Percentiles rank a stretch among this genome's conserved stretches.
Conservation (phyloP, 2,797 vertebrate genomes). For the Adrianichthys oophorus region DNA sequence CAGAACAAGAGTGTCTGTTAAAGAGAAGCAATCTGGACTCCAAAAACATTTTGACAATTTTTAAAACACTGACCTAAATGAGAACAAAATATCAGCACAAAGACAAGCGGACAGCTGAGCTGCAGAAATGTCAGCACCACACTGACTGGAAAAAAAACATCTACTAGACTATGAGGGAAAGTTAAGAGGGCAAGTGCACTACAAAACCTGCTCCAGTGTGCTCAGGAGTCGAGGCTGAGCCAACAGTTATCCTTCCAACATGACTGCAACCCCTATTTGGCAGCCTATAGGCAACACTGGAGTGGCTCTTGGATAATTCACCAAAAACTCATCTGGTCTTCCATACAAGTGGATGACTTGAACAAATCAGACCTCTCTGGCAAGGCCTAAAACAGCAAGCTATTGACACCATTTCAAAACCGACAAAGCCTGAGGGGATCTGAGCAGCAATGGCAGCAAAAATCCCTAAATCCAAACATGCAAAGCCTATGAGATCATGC, state of each 20-base stretch:
- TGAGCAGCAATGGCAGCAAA: slow-evolving; percentile 12
- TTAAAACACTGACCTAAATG: too few relatives aligned
- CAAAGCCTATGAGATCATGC: slow-evolving; percentile 15
- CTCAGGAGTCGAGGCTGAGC: neutral
- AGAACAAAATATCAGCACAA: too few relatives aligned
- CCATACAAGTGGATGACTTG: slow-evolving; percentile 1
- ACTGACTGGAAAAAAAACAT: too few relatives aligned
- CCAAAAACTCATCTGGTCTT: neutral
- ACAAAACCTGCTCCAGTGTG: neutral
- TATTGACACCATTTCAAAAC: slow-evolving; percentile 7
- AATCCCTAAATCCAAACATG: slow-evolving; percentile 20
- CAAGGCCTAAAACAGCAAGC: slow-evolving; percentile 5
- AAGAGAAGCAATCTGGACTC: too few relatives aligned
- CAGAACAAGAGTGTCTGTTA: too few relatives aligned
- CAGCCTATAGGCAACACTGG: neutral
- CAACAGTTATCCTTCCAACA: neutral
- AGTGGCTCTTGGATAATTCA: neutral
- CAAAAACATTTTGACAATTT: too few relatives aligned
- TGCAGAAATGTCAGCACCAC: too few relatives aligned
- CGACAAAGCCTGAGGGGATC: slow-evolving; percentile 12
- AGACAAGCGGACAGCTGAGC: too few relatives aligned
- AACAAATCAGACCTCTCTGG: slow-evolving; percentile 7
- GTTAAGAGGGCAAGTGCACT: neutral
- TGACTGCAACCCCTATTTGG: neutral
- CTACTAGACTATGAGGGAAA: too few relatives aligned